Base-by-base conservation (phyloP, 2,888 invertebrate species). In the Pheosia gnoma region DNA sequence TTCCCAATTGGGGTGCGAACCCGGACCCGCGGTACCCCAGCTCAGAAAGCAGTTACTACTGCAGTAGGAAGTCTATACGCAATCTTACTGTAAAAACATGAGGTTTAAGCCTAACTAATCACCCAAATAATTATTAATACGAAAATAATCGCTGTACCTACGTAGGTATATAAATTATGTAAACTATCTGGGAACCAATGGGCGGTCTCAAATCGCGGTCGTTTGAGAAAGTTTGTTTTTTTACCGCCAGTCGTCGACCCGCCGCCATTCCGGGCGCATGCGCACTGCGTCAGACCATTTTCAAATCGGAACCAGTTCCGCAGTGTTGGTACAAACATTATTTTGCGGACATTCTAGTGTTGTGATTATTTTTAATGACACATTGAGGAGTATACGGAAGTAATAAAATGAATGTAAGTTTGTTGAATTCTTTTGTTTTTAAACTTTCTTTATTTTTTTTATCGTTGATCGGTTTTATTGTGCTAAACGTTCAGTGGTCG, bases 141-240 rank as follows among this genome's bases (percentile, higher is more conserved):
- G 51, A 51, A 6, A 54, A 54, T 54, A 25, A 54, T 54, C 11
- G 51, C 2, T 25, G 51, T 51, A 25, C 51, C 25, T 25, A 25
- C 25, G 25, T 25, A 25, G 25, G 25, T 25, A 25, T 25, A 25
- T 25, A 38, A 54, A 54, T 54, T 54, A 54, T 38, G 54, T 54
- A 54, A 54, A 54, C 10, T 11, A n/a, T 54, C 8, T 52, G n/a
- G n/a, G 67, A 55, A 62, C 77, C 75, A 77, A 77, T 75, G 68
- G 70, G 65, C 68, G 36, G 61, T 59, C 67, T 68, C 69, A 69
- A 67, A 80, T 75, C 72, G 79, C 82, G 82, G 83, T 71, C 83
- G 80, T 63, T 74, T 73, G 83, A 78, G 85, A 85, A 85, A 85
- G 85, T 84, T 78, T 72, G 68, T 75, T 79, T 77, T 76, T 75